A percentile compares a stretch with the other conserved stretches of the same genome.
phyloP scores from a whole-genome alignment of 2,888 invertebrate genomes.

The Gibbula magus region DNA sequence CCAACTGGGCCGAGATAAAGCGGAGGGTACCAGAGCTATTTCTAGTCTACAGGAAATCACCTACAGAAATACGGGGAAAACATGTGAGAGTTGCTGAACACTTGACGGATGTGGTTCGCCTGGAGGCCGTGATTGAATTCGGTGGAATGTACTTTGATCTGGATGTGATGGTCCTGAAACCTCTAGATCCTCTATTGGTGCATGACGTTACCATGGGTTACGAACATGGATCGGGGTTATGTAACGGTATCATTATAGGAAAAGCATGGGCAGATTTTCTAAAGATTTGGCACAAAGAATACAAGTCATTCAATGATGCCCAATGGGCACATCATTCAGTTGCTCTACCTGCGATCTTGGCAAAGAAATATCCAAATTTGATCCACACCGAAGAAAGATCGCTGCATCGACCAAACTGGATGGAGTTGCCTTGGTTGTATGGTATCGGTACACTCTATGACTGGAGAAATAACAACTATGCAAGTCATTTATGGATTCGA shows the following conservation, averaged over 20 bases:
- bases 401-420: constrained; percentile 15
- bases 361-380: constrained; percentile 4
- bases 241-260: constrained; percentile 14
- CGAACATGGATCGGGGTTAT: not conserved
- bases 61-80: not conserved
- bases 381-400: constrained; percentile 16
- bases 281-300: constrained; percentile 18
- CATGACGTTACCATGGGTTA: constrained; percentile 20
- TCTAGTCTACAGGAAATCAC: not conserved
- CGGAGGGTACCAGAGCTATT: not conserved
- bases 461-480: constrained; percentile 6
- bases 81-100: not conserved
- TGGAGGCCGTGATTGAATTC: constrained; percentile 17
- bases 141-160: constrained; percentile 19
- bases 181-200: not conserved
- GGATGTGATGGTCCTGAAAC: constrained; percentile 4
- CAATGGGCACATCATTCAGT: constrained; percentile 15
- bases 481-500: constrained; percentile 18
- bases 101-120: not conserved
- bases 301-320: constrained; percentile 7
- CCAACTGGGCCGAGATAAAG: not conserved
- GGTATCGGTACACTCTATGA: not conserved
- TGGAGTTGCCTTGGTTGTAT: not conserved
- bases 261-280: constrained; percentile 25
- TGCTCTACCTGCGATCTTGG: not conserved